These are phyloP conservation scores for Turritopsis dohrnii DNA, from an alignment of 30 jellyfish, hydroid and myxozoan species.

Conservation along the genomic window DNA sequence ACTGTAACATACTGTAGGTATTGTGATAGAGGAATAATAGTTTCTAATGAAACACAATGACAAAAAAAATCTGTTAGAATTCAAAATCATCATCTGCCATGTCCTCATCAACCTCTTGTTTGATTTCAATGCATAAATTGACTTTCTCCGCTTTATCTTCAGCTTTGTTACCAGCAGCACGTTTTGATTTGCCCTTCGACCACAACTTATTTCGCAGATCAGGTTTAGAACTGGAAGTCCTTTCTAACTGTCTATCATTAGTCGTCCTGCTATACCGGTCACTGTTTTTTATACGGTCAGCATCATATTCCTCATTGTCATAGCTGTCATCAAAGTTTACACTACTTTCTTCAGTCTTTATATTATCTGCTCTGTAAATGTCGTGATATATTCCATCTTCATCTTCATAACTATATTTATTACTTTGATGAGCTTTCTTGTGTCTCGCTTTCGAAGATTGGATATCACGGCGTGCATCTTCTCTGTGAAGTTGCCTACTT, in stretches of 20 bases:
- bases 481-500: background rate
- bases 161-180: background rate
- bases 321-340: background rate
- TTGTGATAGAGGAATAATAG: too few species aligned
- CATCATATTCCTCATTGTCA: background rate
- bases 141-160: constrained; percentile 32
- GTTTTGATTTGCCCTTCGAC: background rate
- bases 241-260: background rate
- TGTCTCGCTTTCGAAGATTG: background rate
- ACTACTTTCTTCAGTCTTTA: background rate
- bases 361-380: constrained; percentile 3
- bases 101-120: constrained; percentile 62
- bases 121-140: constrained; percentile 70
- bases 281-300: background rate
- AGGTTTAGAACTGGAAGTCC: background rate
- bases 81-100: constrained; percentile 24
- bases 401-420: constrained; percentile 1
- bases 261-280: background rate
- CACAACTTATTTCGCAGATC: background rate
- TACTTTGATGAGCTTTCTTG: background rate
- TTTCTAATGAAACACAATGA: background rate
- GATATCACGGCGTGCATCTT: constrained; percentile 14
- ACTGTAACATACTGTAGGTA: too few species aligned
- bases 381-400: constrained; percentile 22
- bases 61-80: background rate